A percentile compares a stretch with the other conserved stretches of the same genome.
These are phyloP conservation scores for Thalassoma bifasciatum DNA, from an alignment of 2,113 vertebrate species.

Conservation along the genomic window DNA sequence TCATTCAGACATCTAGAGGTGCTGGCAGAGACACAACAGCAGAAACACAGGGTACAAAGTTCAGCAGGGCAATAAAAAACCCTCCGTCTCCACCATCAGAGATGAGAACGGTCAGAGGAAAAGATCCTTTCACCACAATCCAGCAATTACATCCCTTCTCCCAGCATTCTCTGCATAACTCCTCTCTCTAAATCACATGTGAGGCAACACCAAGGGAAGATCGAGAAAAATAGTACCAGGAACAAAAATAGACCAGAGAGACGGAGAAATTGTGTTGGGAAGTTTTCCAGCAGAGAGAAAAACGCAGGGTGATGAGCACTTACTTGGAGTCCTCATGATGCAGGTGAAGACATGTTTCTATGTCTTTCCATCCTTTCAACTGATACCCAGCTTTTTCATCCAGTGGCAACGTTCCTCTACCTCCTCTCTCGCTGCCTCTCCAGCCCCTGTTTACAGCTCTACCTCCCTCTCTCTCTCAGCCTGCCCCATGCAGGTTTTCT, in stretches of 20 bases:
- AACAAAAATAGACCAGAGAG: constrained; percentile 49
- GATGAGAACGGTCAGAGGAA: constrained; percentile 67
- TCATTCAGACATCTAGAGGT: constrained; percentile 25
- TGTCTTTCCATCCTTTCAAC: constrained; percentile 34
- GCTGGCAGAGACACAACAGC: constrained; percentile 21
- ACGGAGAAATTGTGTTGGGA: background rate
- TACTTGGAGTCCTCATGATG: constrained; percentile 76
- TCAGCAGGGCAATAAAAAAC: constrained; percentile 60
- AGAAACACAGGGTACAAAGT: constrained; percentile 61
- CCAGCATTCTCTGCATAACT: constrained; percentile 70
- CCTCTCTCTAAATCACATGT: constrained; percentile 54
- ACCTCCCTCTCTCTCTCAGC: constrained; percentile 52
- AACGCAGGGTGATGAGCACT: constrained; percentile 42
- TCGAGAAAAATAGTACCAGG: constrained; percentile 11
- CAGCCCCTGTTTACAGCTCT: constrained; percentile 55
- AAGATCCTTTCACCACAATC: constrained; percentile 65
- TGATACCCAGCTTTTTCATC: constrained; percentile 36
- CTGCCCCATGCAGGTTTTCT: constrained; percentile 68
- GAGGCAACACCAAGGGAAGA: constrained; percentile 24
- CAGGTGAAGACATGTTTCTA: constrained; percentile 45
- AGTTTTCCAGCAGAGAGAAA: background rate
- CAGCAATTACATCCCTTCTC: constrained; percentile 68
- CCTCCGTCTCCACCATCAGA: constrained; percentile 46
- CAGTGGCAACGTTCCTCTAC: constrained; percentile 12
- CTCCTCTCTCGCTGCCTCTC: constrained; percentile 31